phyloP scores from a whole-genome alignment of 2,113 vertebrate species.

The Terrapene triunguis region DNA sequence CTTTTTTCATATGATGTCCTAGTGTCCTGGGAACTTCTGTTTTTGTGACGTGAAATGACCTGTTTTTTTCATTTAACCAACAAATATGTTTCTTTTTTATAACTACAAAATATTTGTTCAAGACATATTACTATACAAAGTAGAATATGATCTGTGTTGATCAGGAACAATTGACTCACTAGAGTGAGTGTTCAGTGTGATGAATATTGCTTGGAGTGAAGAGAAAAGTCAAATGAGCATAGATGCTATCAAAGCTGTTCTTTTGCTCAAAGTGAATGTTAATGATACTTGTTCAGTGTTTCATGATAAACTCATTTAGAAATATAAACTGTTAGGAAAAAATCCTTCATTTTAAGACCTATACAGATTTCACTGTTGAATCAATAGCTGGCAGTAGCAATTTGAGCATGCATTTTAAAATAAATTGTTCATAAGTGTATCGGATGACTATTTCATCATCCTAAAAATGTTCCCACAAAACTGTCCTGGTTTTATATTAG shows the following conservation, averaged over 20 bases:
- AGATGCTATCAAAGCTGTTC: background rate
- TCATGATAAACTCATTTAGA: constrained; percentile 29
- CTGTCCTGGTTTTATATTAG: background rate
- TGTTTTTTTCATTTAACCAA: background rate
- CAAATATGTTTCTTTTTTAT: fast-evolving
- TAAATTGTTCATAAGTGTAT: background rate
- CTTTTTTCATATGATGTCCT: background rate
- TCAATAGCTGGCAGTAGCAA: constrained; percentile 3
- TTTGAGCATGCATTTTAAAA: constrained; percentile 37
- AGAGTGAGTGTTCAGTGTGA: fast-evolving
- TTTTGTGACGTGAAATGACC: background rate
- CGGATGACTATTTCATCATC: constrained; percentile 7
- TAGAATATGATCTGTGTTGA: background rate
- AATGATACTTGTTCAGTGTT: background rate
- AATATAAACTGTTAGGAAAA: constrained; percentile 17
- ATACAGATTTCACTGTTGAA: constrained; percentile 34
- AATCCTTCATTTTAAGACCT: background rate
- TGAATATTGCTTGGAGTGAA: background rate
- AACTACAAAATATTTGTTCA: background rate
- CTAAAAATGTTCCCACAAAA: background rate
- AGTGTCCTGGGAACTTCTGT: background rate
- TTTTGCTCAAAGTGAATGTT: background rate
- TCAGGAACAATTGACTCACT: background rate
- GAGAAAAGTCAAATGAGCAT: background rate
- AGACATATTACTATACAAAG: background rate